Base-by-base conservation (phyloP, 2,888 invertebrate species). In the Lithosia quadra region DNA sequence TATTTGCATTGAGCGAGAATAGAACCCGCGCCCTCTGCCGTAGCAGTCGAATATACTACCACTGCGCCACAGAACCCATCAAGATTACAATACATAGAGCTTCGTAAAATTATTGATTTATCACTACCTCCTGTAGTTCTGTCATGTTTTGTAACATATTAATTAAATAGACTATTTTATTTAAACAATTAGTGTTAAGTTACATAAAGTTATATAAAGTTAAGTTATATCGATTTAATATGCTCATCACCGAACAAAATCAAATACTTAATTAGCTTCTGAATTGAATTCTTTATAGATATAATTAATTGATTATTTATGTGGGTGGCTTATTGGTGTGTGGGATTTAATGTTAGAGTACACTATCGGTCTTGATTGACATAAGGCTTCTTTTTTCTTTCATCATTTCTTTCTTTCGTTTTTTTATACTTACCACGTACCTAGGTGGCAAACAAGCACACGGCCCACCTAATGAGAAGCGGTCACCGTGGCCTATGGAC, bases 81-180 rank as follows among this genome's bases (percentile, higher is more conserved):
- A n/a, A n/a, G n/a, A n/a, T n/a, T n/a, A n/a, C n/a, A n/a, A n/a
- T 39, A 39, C 15, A 13, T 39, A 39, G 2, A 24, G 24, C 28
- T 9, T 15, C 22, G 56, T 18, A 24, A 57, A 57, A 39, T 15
- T 39, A 39, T 39, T 39, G 15, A 11, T 34, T 21, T 11, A 59
- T 36, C 21, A 36, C 22, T 18, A 18, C 8, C 60, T 15, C 22
- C 22, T 10, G 60, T 9, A 22, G 60, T 18, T 11, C 59, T 1
- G 9, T 60, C 1, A 36, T 36, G 22, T 60, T 22, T 15, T 15
- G 21, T 39, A 39, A 60, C 15, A 60, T 1, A 5, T 39, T 36
- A 15, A 60, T 21, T 39, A 39, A 39, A 22, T 22, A 39, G 22
- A 18, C 39, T 11, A 60, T 36, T 60, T 60, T 60, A 60, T 60